A percentile compares a stretch with the other conserved stretches of the same genome.
Conservation (phyloP, 1,140 invertebrate genomes). For the Trissolcus basalis region DNA sequence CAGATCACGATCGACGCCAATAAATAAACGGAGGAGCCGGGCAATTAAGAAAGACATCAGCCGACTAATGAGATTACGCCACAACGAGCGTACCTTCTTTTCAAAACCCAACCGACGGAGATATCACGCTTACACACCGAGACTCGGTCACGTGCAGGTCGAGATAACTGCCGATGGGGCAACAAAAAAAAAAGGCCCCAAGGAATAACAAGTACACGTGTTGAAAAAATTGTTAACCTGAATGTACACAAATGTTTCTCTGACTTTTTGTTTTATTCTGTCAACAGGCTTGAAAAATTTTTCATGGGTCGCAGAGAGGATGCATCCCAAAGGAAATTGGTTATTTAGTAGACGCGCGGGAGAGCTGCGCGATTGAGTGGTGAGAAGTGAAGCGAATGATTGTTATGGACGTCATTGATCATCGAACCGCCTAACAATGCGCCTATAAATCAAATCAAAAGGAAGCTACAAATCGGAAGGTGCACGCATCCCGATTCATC, state of each 20-base stretch:
- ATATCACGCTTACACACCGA: too few species aligned
- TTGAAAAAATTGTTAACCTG: constrained; percentile 30
- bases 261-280: too few species aligned
- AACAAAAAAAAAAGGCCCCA: constrained; percentile 2
- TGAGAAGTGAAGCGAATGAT: constrained; percentile 24
- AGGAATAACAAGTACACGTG: constrained; percentile 39
- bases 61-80: constrained; percentile 72
- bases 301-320: too few species aligned
- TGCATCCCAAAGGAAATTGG: constrained; percentile 10
- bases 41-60: constrained; percentile 74
- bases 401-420: constrained; percentile 12
- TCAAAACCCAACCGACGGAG: too few species aligned
- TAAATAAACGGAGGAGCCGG: constrained; percentile 67
- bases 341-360: neutral
- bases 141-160: constrained; percentile 59
- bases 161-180: constrained; percentile 42
- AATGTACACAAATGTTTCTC: too few species aligned
- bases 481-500: constrained; percentile 68
- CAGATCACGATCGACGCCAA: constrained; percentile 64
- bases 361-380: constrained; percentile 12
- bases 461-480: constrained; percentile 53
- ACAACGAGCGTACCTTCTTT: constrained; percentile 57
- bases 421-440: constrained; percentile 58
- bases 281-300: too few species aligned
- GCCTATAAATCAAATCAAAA: constrained; percentile 67